Percentiles rank a stretch among this genome's conserved stretches.
phyloP scores from a whole-genome alignment of 2,888 invertebrate species.

The Agrochola macilenta region DNA sequence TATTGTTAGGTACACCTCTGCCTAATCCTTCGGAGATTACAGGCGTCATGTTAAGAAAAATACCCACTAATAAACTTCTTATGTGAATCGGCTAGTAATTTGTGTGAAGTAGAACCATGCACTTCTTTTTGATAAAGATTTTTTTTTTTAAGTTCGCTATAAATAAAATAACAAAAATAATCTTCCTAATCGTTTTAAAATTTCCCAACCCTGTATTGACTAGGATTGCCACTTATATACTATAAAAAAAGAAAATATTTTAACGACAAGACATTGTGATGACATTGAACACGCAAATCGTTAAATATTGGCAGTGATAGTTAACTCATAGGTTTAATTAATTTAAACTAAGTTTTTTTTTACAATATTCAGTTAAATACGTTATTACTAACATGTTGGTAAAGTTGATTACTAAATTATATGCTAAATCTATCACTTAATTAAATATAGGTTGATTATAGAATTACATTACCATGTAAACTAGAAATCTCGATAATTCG shows the following conservation, averaged over 20 bases:
- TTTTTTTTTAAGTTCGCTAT: conserved; percentile 17
- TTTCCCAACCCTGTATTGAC: conserved; percentile 89
- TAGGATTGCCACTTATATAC: conserved; percentile 87
- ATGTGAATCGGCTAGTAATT: conserved; percentile 2
- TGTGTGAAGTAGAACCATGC: not conserved
- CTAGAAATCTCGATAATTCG: conserved; percentile 57
- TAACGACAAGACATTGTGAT: conserved; percentile 67
- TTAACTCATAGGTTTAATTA: conserved; percentile 72
- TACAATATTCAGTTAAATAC: conserved; percentile 73
- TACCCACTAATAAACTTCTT: not conserved
- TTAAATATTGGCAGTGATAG: conserved; percentile 86
- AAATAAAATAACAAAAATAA: conserved; percentile 57
- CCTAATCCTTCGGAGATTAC: too few relatives aligned
- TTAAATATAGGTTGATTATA: conserved; percentile 52
- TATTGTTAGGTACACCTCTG: not conserved
- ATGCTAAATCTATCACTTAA: conserved; percentile 34
- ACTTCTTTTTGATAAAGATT: not conserved
- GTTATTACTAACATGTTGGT: conserved; percentile 64
- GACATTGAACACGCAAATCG: conserved; percentile 72
- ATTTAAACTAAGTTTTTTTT: conserved; percentile 57
- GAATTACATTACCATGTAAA: conserved; percentile 48
- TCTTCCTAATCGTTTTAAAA: conserved; percentile 62
- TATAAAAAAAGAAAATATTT: conserved; percentile 66
- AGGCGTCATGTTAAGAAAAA: not conserved
- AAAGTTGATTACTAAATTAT: conserved; percentile 58